Percentiles rank a stretch among this genome's conserved stretches.
Conservation (phyloP, 2,888 invertebrate species). For the Linhomoeus sp. region DNA sequence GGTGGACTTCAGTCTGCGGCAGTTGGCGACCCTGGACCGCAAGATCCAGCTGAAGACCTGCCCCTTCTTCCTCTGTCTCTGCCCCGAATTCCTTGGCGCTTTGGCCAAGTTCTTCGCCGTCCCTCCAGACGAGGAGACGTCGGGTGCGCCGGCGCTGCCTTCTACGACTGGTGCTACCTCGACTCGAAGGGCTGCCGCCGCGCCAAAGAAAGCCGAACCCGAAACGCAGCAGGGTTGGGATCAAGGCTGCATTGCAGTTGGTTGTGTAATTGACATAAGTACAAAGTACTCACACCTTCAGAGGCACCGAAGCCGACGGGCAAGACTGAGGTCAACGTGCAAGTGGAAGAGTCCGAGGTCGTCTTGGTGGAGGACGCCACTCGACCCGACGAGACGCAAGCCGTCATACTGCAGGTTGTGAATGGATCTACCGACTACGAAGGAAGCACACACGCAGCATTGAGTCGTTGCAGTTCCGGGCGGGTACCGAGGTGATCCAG, state of each 20-base stretch:
- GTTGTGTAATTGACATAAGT: no score
- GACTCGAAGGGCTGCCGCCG: no score
- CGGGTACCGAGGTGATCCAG: neutral
- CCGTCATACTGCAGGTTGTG: slow-evolving; percentile 59
- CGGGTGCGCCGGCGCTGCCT: no score
- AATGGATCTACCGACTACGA: no score
- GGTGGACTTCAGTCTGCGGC: neutral
- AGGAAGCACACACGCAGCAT: no score
- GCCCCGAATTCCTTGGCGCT: slow-evolving; percentile 69
- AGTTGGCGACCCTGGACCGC: slow-evolving; percentile 13
- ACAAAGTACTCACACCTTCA: neutral
- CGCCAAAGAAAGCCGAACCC: no score
- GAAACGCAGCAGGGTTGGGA: no score
- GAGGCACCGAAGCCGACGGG: neutral
- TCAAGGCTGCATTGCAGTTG: no score
- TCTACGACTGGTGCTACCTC: neutral
- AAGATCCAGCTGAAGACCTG: slow-evolving; percentile 56
- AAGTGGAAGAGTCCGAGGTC: slow-evolving; percentile 44
- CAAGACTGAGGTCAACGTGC: slow-evolving; percentile 5
- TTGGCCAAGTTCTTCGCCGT: slow-evolving; percentile 55
- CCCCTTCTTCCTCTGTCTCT: slow-evolving; percentile 72
- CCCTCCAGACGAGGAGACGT: slow-evolving; percentile 22
- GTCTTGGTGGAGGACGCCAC: slow-evolving; percentile 62
- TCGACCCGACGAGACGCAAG: slow-evolving; percentile 49
- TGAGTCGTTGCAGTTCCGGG: neutral